Conservation (phyloP, 2,888 invertebrate species). For the Baronia brevicornis region DNA sequence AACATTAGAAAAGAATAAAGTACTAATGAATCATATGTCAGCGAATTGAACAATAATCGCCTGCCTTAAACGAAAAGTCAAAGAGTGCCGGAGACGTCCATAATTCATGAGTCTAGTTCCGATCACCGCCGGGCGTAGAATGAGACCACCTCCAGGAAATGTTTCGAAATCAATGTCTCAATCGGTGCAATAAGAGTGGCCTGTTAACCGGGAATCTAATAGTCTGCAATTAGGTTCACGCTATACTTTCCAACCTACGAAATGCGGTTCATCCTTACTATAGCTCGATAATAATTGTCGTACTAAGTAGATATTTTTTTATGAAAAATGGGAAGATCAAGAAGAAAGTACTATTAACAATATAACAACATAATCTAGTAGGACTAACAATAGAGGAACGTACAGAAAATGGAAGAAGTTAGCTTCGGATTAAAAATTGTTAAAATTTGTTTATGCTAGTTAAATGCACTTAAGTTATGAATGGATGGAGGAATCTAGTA, state of each 20-base stretch:
- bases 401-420: too few relatives aligned
- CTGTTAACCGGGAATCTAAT: constrained; percentile 47
- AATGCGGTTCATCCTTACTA: too few relatives aligned
- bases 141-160: constrained; percentile 42
- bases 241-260: constrained; percentile 35
- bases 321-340: too few relatives aligned
- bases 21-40: constrained; percentile 71
- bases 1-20: constrained; percentile 68
- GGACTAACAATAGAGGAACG: too few relatives aligned
- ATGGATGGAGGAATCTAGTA: too few relatives aligned
- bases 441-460: too few relatives aligned
- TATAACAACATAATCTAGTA: too few relatives aligned
- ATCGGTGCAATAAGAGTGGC: constrained; percentile 69
- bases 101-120: constrained; percentile 68
- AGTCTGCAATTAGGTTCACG: constrained; percentile 65
- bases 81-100: constrained; percentile 65
- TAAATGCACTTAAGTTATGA: too few relatives aligned
- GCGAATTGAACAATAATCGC: constrained; percentile 72
- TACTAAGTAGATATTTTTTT: too few relatives aligned
- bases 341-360: too few relatives aligned
- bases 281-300: too few relatives aligned
- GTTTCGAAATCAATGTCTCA: constrained; percentile 72
- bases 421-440: too few relatives aligned
- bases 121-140: constrained; percentile 32
- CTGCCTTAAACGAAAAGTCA: constrained; percentile 71